phyloP scores from a whole-genome alignment of 2,113 vertebrate species.

The Terrapene triunguis region DNA sequence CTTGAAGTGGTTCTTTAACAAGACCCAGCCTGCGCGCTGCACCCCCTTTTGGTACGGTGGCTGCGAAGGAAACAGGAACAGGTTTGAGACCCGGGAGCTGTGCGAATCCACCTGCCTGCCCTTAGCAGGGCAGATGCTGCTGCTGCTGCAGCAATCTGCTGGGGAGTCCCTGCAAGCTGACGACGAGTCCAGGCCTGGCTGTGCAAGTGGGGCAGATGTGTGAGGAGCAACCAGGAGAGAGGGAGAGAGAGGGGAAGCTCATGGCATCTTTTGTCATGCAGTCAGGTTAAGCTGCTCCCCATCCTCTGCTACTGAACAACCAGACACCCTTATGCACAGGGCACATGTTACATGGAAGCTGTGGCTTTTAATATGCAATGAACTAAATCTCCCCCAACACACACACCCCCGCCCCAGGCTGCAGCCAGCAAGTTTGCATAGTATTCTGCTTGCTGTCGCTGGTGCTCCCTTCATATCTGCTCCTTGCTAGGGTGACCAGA shows the following conservation, averaged over 20 bases:
- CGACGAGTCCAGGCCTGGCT: background rate
- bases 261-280: background rate
- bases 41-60: background rate
- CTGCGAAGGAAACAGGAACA: background rate
- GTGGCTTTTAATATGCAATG: background rate
- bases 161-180: background rate
- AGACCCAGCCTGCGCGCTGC: background rate
- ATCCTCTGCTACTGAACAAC: background rate
- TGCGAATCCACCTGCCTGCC: background rate
- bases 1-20: background rate
- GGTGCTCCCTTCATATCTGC: background rate
- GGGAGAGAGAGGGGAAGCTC: no score
- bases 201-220: background rate
- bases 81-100: background rate
- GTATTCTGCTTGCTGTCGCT: background rate
- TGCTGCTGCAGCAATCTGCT: background rate
- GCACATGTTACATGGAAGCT: background rate
- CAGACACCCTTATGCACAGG: background rate
- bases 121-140: background rate
- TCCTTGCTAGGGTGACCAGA: no score
- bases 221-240: background rate
- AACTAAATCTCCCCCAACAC: background rate
- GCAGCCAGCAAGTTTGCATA: background rate
- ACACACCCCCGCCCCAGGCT: background rate
- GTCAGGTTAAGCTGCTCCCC: background rate